Base-by-base conservation (phyloP, 2,113 vertebrate species). In the Myxocyprinus asiaticus region DNA sequence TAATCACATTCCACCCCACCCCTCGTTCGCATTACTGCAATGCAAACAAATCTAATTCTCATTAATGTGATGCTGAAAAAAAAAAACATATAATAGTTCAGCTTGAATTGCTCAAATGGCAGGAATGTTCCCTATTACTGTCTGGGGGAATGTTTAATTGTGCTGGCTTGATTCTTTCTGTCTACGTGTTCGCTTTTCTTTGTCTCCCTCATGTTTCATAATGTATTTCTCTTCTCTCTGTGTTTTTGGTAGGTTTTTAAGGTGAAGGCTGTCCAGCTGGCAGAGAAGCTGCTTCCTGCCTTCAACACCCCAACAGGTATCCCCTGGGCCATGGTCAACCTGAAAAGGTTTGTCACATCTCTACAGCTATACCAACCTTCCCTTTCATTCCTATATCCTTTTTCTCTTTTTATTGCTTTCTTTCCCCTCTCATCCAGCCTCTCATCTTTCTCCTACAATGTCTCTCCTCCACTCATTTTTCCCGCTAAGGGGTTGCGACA, bases 241-340 rank as follows among this genome's bases (percentile, higher is more conserved):
- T 48, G 71, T 82, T 44, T 74, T 65, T 84, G 63, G 9, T 83
- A 99, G 97, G 92, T 99, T 53, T 99, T 99, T 90, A 99, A 98
- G 91, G 85, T 95, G 79, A 99, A 99, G 92, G 96, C 98, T 1
- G 96, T 97, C n/a, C 95, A 98, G 63, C 84, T 99, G 69, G 98
- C 97, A 11, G 97, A 97, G 89, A 99, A 98, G 85, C 94, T 99
- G 67, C 94, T 99, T 84, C 98, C 98, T 84, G 97, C 98, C 55
- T 99, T 99, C 85, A 99, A 98, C 88, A 99, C 97, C 58, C 97
- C 98, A 43, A 99, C 98, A 2, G 97, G 98, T 58, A 99, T 99
- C 91, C 98, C 97, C 64, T 99, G 98, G 98, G 98, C 98, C 84
- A 99, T 99, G 96, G 98, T 99, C 85, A 99, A 99, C 91, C 93